Evolutionary conservation across 2,888 invertebrate species (phyloP), one percentile per base, ranked within the genome.

Genomic region (Lithophane socia): DNA sequence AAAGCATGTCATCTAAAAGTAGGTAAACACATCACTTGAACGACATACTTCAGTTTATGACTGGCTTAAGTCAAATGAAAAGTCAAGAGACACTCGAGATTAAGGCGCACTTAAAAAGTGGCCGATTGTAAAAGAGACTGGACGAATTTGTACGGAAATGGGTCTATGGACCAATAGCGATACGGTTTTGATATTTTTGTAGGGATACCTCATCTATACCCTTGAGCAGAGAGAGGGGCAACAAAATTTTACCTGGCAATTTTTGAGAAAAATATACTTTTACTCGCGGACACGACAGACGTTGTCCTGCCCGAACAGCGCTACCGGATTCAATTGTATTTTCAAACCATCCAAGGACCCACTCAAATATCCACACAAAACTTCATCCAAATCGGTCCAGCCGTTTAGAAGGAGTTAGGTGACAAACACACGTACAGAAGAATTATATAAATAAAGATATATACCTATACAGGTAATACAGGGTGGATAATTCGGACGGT

Each of bases 11-110:
- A 78, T 78, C 66, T 63, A n/a, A 78, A 79, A 67, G 29, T 37
- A 42, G 42, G 13, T 64, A 0, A 61, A 49, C 37, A 42, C n/a
- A 52, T 47, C 49, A 66, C 66, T 67, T 79, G 42, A 74, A 67
- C 61, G 42, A 67, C 56, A 79, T 67, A 60, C 54, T 67, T 63
- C n/a, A 65, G 37, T 58, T 68, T 37, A 52, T 71, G 64, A 64
- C 72, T 47, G 47, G 12, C 21, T 49, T 69, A 24, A 69, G 47
- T 77, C 44, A 75, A 67, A 75, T 54, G 47, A 24, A 37, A 64
- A 76, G 37, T 76, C 47, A 66, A 78, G 65, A 56, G n/a, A 42
- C 16, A 54, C 68, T 68, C 60, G 47, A 69, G 68, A 65, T 69
- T 65, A 60, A 52, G 64, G 24, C 44, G 29, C 42, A 58, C 68